Evolutionary conservation across 2,888 invertebrate species (phyloP), one percentile per base, ranked within the genome.

Genomic region (Branchipolynoe longqiensis): DNA sequence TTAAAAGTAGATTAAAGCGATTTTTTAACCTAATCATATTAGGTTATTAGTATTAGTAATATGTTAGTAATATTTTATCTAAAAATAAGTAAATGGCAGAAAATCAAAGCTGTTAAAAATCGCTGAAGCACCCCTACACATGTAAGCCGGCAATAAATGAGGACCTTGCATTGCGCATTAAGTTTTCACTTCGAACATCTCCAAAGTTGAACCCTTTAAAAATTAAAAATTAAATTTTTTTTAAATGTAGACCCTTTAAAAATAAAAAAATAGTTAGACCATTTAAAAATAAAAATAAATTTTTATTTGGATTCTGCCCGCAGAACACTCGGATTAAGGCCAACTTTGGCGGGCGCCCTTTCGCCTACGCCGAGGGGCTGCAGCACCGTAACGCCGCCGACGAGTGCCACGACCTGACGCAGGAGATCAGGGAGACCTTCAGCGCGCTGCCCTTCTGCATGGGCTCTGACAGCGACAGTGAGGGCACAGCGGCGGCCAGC

Each of bases 291-390:
- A 6, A 62, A 62, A 62, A 62, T 22, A 22, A 8, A 62, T 62
- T 62, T 62, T 69, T 18, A 69, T 56, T 83, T 25, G n/a, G n/a
- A n/a, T n/a, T n/a, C n/a, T n/a, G n/a, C n/a, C n/a, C n/a, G n/a
- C 88, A 93, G 93, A 91, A 91, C 85, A 91, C 92, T 38, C 89
- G 92, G 83, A 90, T 94, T 38, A 91, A 90, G 85, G 93, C 93
- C 25, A 94, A 94, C 89, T 93, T 94, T 90, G 94, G 94, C 82
- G 89, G 92, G 0, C 87, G 92, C 22, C 91, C 92, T 18, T 94
- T 93, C 88, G 91, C 92, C 3, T 93, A 91, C 86, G 92, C 92
- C 40, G 93, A 93, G 84, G 93, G 93, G 54, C 91, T 91, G 74
- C 91, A 92, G 83, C 93, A 93, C 86, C 81, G 92, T 8, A 92